Evolutionary conservation across 2,797 vertebrate genomes (phyloP).

Genomic region (Oreochromis mossambicus): DNA sequence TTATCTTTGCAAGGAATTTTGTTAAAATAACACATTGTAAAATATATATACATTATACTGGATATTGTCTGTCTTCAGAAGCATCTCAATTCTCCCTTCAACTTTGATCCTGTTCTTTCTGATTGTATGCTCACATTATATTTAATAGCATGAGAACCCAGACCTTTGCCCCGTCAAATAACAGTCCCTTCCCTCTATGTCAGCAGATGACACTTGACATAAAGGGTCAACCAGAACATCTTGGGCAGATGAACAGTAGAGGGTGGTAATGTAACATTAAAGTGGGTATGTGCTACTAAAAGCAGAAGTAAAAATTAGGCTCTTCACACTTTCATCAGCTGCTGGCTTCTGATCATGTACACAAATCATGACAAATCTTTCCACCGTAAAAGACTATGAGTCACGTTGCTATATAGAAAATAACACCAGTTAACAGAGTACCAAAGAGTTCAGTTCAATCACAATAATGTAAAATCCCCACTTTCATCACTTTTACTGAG

Average conservation of each 20-base stretch:
- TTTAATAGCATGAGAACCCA: background rate
- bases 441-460: background rate
- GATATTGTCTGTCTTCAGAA: background rate
- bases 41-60: background rate
- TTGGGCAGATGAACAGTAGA: slow-evolving; percentile 55
- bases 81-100: background rate
- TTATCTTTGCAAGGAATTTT: background rate
- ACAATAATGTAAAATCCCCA: background rate
- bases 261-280: slow-evolving; percentile 61
- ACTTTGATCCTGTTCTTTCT: background rate
- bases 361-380: background rate
- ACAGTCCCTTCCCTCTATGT: background rate
- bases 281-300: background rate
- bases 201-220: slow-evolving; percentile 32
- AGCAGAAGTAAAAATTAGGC: background rate
- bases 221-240: slow-evolving; percentile 36
- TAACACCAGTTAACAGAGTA: background rate
- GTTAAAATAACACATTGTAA: background rate
- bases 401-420: background rate
- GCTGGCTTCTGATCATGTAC: background rate
- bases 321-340: background rate
- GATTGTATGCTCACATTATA: slow-evolving; percentile 22
- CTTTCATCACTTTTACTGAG: background rate
- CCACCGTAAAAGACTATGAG: background rate
- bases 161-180: slow-evolving; percentile 9